Evolutionary conservation across 2,113 vertebrate genomes (phyloP), one percentile per base, ranked within the genome.

Genomic region (Oxyura jamaicensis): DNA sequence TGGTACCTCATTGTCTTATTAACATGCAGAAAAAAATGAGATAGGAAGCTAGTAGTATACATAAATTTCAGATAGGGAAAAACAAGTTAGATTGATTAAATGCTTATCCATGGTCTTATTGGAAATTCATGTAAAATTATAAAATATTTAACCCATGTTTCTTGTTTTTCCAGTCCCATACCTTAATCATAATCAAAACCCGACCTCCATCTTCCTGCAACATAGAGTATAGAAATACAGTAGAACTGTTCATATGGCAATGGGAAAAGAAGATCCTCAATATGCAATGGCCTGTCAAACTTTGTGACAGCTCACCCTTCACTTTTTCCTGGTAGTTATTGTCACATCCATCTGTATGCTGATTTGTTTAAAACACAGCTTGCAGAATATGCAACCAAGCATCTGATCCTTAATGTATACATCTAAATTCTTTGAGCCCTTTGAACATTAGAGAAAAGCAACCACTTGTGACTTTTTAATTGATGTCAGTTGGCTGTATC

Each of bases 391-490:
- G 83, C 83, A 96, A 35, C 86, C 31, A 4, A 90, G 86, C 69
- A 93, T 95, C 94, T 95, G 93, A 95, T 96, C 88, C 72, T 95
- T 93, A 97, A 97, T 86, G 92, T 95, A 95, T 88, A 95, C 88
- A 94, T 94, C 86, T 86, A 92, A 80, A 93, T 94, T 94, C 86
- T 91, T 91, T 58, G 86, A 96, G 86, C 75, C 78, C 82, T 94
- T 83, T 91, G 52, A 96, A 94, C 92, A 88, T 91, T 94, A 93
- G 68, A 95, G 82, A 89, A 95, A 88, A 96, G 95, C 94, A 97
- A 81, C 81, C 94, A 95, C 71, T 93, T 97, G 95, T 96, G 96
- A 97, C 94, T 95, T 97, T 96, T 97, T 97, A 97, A 97, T 97
- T 96, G 96, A 91, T 94, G 94, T 91, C 96, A 96, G 93, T 93